phyloP scores from a whole-genome alignment of 2,888 invertebrate species.

The Pachycephus smyrnensis region DNA sequence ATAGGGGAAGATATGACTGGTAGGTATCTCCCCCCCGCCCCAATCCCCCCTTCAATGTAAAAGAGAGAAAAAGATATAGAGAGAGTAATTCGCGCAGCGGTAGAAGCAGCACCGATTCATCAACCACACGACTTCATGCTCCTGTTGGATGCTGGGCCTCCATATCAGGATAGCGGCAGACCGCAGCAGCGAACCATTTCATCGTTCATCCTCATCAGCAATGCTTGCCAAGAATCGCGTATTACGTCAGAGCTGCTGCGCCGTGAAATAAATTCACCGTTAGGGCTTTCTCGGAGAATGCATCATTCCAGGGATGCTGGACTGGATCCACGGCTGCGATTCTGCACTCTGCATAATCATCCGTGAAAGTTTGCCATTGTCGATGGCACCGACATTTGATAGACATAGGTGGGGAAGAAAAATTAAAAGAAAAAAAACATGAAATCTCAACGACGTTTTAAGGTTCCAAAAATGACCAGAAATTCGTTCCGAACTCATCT shows the following conservation, averaged over 20 bases:
- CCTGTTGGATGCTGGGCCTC: not conserved
- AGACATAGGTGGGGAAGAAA: not conserved
- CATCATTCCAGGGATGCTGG: constrained; percentile 33
- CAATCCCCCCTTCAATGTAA: not conserved
- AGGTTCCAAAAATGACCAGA: no score
- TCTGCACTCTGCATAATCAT: not conserved
- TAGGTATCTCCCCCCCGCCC: not conserved
- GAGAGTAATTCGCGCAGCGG: constrained; percentile 2
- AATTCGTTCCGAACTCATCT: no score
- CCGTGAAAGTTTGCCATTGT: not conserved
- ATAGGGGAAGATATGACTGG: not conserved
- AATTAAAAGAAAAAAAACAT: not conserved
- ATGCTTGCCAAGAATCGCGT: constrained; percentile 51
- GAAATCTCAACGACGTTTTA: not conserved
- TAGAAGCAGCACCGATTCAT: constrained; percentile 46
- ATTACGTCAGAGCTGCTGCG: constrained; percentile 19
- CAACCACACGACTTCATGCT: constrained; percentile 43
- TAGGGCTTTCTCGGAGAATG: constrained; percentile 38
- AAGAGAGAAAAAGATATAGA: not conserved
- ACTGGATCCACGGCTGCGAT: not conserved
- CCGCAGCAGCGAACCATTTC: constrained; percentile 42
- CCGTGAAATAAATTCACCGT: constrained; percentile 43
- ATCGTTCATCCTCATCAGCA: constrained; percentile 55
- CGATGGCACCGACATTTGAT: not conserved
- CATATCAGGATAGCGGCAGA: constrained; percentile 25